Base-by-base conservation (phyloP, 1,140 invertebrate genomes). In the Tetranychus cinnabarinus region DNA sequence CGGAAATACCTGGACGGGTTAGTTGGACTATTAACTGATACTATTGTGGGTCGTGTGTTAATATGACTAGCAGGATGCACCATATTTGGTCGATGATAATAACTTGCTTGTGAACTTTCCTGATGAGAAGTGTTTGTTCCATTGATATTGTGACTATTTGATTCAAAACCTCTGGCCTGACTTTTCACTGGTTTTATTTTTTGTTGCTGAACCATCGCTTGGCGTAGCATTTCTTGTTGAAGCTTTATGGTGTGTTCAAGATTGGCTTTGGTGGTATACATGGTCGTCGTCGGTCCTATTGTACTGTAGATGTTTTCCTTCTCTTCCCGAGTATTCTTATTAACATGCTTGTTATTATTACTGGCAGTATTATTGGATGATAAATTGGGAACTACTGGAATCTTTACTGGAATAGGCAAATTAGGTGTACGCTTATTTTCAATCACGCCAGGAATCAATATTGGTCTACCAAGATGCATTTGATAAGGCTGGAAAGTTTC, bases 211-310 rank as follows among this genome's bases (percentile, higher is more conserved):
- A 62, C 58, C 59, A 70, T 52, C 3, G 78, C 76, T 66, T 80
- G 77, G 47, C 78, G 77, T 65, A 84, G 82, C 12, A 83, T 68
- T 68, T 82, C 78, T 65, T 84, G 82, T 65, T 84, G 82, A 3
- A 83, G 71, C 63, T 80, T 72, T 69, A 84, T 84, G 8, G 82
- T 84, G 67, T 83, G 80, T 64, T 82, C 77, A 15, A 84, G 70
- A 68, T 84, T 82, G 3, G 79, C 81, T 35, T 78, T 76, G 66
- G 83, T 83, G 6, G 82, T 84, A 70, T 83, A 84, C 81, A 83
- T 82, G 0, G 78, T 79, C 31, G 78, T 35, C 1, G 57, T 45
- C 10, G 57, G 55, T 33, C 13, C 31, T 8, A 56, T 5, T 8
- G 35, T 6, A 12, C 3, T 6, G 35, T 56, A 33, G 6, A 35